Evolutionary conservation across 2,113 vertebrate genomes (phyloP), one percentile per base, ranked within the genome.

Genomic region (Eulemur macaco): DNA sequence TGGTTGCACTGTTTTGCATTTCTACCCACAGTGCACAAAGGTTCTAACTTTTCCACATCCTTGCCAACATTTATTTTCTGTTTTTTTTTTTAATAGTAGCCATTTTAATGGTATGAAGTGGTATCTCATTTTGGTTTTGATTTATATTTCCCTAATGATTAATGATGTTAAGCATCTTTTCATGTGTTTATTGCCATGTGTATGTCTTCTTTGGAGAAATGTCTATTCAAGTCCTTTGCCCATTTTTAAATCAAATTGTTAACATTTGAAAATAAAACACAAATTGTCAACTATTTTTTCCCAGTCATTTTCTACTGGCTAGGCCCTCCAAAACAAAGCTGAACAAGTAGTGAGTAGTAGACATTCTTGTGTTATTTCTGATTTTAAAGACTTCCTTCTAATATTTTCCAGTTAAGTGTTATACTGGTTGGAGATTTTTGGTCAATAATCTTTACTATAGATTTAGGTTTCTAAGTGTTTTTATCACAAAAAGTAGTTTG

Each of bases 341-440:
- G 54, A 37, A 89, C 34, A 76, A 21, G 1, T 91, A 42, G 18
- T 73, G 18, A 80, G 29, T 63, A 52, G 3, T 47, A 64, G 7
- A 21, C 17, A 58, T 91, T 20, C 4, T 86, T 78, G 5, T 42
- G 7, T 80, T 68, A 73, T n/a, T 94, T 11, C 39, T 78, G 15
- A 77, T 47, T 94, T 54, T 95, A 42, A 81, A 93, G 81, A 17
- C 3, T 85, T 68, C 66, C 31, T 89, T 95, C 47, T 63, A 87
- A 10, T 78, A 31, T 80, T 86, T 80, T 82, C 14, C 11, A 78
- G 39, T 78, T 93, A 86, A 58, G 34, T 1, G 2, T 88, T 68
- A 52, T 8, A 15, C 69, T 77, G 27, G 34, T 56, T 78, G 12
- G 34, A 66, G 23, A 85, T 68, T 58, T 92, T 77, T 89, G 17